Base-by-base conservation (phyloP, 2,888 invertebrate species). In the Ophion slaviceki region DNA sequence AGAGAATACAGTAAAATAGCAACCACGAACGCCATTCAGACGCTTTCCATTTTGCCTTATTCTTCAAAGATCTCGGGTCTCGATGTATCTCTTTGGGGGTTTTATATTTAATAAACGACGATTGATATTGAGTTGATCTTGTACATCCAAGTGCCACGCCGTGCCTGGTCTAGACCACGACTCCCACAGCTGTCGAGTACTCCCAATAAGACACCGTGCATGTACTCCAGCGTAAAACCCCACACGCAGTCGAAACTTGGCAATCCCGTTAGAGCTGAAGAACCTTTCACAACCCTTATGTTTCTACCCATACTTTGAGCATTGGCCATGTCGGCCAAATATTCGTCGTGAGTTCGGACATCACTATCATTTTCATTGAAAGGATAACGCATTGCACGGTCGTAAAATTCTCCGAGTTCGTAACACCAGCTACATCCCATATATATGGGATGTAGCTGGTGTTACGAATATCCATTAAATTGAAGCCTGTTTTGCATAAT, bases 41-140 rank as follows among this genome's bases (percentile, higher is more conserved):
- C 8, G 85, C 82, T 62, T 82, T 82, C 80, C 84, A 84, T 32
- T 84, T 80, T 4, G 70, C 64, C 67, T 36, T 84, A 53, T 75
- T 71, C 11, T 64, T 70, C 11, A 80, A 59, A 5, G 53, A n/a
- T 76, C 84, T 80, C 64, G 80, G 80, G 68, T 67, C 47, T 11
- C 84, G 80, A 14, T 84, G 84, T 64, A 84, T 84, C 76, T 80
- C 80, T 47, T 67, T 6, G 76, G 40, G 11, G 84, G 66, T 59
- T 75, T 75, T 57, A 84, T 84, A 67, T 76, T 59, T n/a, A 76
- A 6, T 64, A 84, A 67, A 45, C 80, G 59, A 53, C 45, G 45
- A 47, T 84, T 74, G 14, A 83, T 53, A 45, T 74, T n/a, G 47
- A 64, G 36, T 66, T 62, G 64, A 24, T 66, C 20, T n/a, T 61